Base-by-base conservation (phyloP, 1,140 invertebrate genomes). In the Luehdorfia chinensis region DNA sequence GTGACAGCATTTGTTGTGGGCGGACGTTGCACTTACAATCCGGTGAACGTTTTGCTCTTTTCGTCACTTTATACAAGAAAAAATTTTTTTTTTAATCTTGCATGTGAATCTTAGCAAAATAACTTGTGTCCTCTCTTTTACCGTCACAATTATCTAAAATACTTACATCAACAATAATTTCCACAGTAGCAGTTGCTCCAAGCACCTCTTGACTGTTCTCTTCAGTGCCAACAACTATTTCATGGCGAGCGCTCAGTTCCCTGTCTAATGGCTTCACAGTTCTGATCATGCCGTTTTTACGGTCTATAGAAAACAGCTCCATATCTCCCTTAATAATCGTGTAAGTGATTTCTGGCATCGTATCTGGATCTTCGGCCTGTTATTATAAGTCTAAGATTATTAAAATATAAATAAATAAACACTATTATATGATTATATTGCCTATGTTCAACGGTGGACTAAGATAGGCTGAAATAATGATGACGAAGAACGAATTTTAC, bases 231-330 rank as follows among this genome's bases (percentile, higher is more conserved):
- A 97, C 88, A 6, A 94, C 86, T 0, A 97, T 77, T 28, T 93
- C 90, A 62, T 96, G 92, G 33, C 93, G 89, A 28, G 87, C 91
- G 16, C 92, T 90, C 47, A 88, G 88, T 66, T 97, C 95, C 54
- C 93, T 94, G 74, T 97, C 95, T 23, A 97, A 77, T 2, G 93
- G 91, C 25, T 91, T 87, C 0, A 90, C 73, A 0, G 95, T 96
- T 62, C 92, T 91, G 7, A 97, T 91, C 2, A 92, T 84, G 0
- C 96, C 96, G 5, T 90, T 92, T 55, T 91, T 91, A 1, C 94
- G 88, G 49, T 96, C 94, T 25, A 97, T 94, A 47, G 90, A 90
- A 74, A 97, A 97, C 7, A 96, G 84, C 14, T 95, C 93, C 0
- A 91, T 92, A 19, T 89, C 86, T 0, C 95, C 95, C 85, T 94